phyloP scores from a whole-genome alignment of 2,113 vertebrate genomes.

The Beaufortia kweichowensis region DNA sequence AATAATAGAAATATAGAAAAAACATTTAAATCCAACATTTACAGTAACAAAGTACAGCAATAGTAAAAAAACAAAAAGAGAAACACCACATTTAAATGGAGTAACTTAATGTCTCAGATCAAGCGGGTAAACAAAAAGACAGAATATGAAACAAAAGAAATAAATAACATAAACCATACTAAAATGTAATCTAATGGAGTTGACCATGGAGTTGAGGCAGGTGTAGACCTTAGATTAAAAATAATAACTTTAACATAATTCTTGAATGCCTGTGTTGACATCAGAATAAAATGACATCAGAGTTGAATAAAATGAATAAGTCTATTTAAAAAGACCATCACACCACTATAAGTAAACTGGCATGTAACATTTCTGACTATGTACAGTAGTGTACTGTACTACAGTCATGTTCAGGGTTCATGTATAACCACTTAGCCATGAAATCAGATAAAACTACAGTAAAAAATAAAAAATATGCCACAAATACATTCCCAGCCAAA shows the following conservation, averaged over 20 bases:
- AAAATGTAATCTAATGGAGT: background rate
- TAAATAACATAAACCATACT: constrained; percentile 2
- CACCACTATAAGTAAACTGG: too few relatives aligned
- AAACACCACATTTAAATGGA: background rate
- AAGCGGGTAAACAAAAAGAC: background rate
- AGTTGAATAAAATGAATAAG: too few relatives aligned
- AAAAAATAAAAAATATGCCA: too few relatives aligned
- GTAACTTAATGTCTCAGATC: background rate
- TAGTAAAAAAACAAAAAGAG: background rate
- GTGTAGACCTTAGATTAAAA: background rate
- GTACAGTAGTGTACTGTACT: background rate
- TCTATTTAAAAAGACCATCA: too few relatives aligned
- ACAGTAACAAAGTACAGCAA: background rate
- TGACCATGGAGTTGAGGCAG: background rate
- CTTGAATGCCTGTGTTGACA: too few relatives aligned
- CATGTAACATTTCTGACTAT: background rate
- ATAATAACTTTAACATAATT: background rate
- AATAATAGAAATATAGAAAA: constrained; percentile 13
- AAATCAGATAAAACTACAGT: background rate
- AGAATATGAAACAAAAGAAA: constrained; percentile 19
- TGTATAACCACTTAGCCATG: background rate
- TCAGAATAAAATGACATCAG: too few relatives aligned
- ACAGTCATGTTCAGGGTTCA: background rate
- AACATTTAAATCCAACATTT: background rate
- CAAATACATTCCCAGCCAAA: background rate